A percentile compares a stretch with the other conserved stretches of the same genome.
phyloP scores from a whole-genome alignment of 2,888 invertebrate species.

The Physocephala rufipes region DNA sequence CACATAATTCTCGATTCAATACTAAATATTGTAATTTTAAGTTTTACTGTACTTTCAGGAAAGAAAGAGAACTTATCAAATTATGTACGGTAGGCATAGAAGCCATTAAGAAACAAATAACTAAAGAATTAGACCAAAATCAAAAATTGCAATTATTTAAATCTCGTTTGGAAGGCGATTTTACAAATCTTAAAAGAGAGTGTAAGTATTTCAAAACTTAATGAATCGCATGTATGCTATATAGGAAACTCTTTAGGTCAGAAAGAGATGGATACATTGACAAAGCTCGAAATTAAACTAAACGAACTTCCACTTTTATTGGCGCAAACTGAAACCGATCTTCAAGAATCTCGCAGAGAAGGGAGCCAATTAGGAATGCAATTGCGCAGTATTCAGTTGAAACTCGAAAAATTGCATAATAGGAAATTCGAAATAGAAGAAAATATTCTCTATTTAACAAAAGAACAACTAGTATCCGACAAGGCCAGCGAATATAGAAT shows the following conservation, averaged over 20 bases:
- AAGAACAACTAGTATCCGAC: conserved; percentile 75
- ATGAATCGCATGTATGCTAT: background rate
- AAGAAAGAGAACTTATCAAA: conserved; percentile 70
- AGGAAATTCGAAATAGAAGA: conserved; percentile 73
- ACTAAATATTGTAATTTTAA: too few species aligned
- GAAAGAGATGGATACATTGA: conserved; percentile 68
- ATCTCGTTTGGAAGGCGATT: conserved; percentile 70
- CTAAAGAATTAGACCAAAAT: conserved; percentile 74
- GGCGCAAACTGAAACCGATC: conserved; percentile 73
- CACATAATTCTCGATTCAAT: too few species aligned
- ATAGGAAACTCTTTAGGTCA: conserved; percentile 66
- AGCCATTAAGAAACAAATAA: conserved; percentile 73
- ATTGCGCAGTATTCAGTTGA: conserved; percentile 58
- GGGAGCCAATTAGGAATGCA: conserved; percentile 58
- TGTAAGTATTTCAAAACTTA: conserved; percentile 51
- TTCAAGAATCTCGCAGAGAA: conserved; percentile 67
- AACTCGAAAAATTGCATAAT: conserved; percentile 68
- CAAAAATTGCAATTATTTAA: conserved; percentile 72
- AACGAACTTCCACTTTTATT: conserved; percentile 69
- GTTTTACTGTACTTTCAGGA: conserved; percentile 61
- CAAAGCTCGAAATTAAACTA: conserved; percentile 69
- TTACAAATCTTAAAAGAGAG: conserved; percentile 55
- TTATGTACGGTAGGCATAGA: conserved; percentile 71
- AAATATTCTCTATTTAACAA: conserved; percentile 71
- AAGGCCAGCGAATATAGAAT: conserved; percentile 71